A percentile compares a stretch with the other conserved stretches of the same genome.
These are phyloP conservation scores for Procavia capensis DNA, from an alignment of 2,113 vertebrate species.

Conservation along the genomic window DNA sequence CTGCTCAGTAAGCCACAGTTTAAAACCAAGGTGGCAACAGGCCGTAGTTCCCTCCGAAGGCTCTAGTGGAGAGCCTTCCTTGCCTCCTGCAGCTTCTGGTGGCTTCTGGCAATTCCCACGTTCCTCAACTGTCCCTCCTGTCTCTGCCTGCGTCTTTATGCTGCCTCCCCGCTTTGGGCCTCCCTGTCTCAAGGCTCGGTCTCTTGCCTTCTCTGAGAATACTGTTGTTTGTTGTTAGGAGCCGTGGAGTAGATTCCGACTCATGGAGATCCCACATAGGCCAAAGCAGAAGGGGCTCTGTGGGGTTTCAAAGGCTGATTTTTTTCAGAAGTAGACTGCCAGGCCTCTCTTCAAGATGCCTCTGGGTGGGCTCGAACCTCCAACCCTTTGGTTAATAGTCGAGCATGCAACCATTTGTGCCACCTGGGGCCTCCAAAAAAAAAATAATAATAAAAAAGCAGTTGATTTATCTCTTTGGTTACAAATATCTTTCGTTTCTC, in stretches of 20 bases:
- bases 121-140: neutral
- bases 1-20: too few relatives aligned
- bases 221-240: neutral
- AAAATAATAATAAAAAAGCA: neutral
- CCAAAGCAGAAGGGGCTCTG: neutral
- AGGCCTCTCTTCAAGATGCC: neutral
- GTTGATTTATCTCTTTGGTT: slow-evolving; percentile 49
- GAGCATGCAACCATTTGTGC: too few relatives aligned
- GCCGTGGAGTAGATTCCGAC: neutral
- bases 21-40: neutral
- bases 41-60: neutral
- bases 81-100: neutral
- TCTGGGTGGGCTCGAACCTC: too few relatives aligned
- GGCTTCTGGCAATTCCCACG: neutral
- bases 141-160: too few relatives aligned
- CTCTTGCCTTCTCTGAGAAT: too few relatives aligned
- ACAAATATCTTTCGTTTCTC: slow-evolving; percentile 71
- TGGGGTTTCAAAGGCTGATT: neutral
- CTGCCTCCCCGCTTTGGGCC: too few relatives aligned
- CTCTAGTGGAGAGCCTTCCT: neutral
- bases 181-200: neutral
- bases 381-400: too few relatives aligned
- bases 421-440: neutral
- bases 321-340: neutral
- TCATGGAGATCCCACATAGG: neutral